Evolutionary conservation across 2,113 vertebrate genomes (phyloP), one percentile per base, ranked within the genome.

Genomic region (Oryzias curvinotus): DNA sequence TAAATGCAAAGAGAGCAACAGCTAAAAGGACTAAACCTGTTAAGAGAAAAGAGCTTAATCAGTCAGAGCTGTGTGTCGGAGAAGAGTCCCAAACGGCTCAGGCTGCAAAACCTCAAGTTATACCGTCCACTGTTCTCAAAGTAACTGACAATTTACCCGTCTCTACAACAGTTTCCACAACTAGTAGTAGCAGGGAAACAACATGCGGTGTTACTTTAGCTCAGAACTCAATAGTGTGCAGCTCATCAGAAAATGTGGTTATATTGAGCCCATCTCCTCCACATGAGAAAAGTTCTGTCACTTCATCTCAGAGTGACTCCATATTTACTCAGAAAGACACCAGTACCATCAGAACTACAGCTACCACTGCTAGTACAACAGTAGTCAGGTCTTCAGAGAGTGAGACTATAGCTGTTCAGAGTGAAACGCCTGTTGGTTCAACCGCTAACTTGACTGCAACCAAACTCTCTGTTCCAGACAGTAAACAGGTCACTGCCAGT

Each of bases 11-110:
- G 86, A 93, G 89, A 78, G 49, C 83, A 17, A 86, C 70, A 14
- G 28, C 63, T 64, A 98, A 94, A 91, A 97, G 91, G 71, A 82
- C 86, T 16, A 89, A 89, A 78, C 42, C 86, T 63, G 84, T 88
- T 63, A 95, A 92, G 80, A 91, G 89, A 36, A 89, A 86, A 25
- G 69, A 83, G 53, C 62, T 67, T 44, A 90, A 56, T 79, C 62
- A 89, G 80, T 73, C 73, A 5, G 56, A 56, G 68, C 18, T 82
- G 3, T 85, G 54, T 42, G 36, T 46, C 25, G 21, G 68, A 70
- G 72, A 19, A 56, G 80, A 77, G n/a, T 62, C 18, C 60, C 81
- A 78, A 25, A 65, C 41, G 3, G 61, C 62, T 65, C 64, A 83
- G 52, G 57, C 58, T 61, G 53, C 72, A 56, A 36, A 41, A 36